Evolutionary conservation across 2,888 invertebrate genomes (phyloP), one percentile per base, ranked within the genome.

Genomic region (Salticus scenicus): DNA sequence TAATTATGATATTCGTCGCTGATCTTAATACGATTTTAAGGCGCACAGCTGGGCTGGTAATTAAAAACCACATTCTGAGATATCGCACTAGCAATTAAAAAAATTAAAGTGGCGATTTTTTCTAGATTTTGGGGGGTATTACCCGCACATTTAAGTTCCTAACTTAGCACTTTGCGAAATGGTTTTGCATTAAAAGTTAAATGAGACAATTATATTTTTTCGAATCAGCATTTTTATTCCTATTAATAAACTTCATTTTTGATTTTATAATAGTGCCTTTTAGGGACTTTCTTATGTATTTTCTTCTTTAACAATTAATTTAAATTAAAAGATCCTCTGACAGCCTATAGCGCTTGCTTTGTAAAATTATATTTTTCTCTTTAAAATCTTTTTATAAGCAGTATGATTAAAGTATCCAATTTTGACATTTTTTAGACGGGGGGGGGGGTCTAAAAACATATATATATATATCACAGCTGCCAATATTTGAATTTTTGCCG

Each of bases 1-100:
- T 66, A 66, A 66, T 66, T 66, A 66, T 66, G 66, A 73, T 30
- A 73, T 69, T 41, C 41, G 17, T 41, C 41, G 27, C 69, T 69
- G 27, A 14, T 69, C 27, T 41, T 41, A 69, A 69, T 69, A 41
- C 20, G 27, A 69, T 69, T 69, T 41, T 41, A 24, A 27, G 69
- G 14, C 14, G 69, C 27, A 41, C 69, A 69, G 41, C 69, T 69
- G 69, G 69, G 27, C 8, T 24, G 37, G 24, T 69, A 69, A 69
- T 69, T 69, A 69, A 69, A 67, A 69, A 41, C 31, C 37, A 41
- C 41, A 37, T 41, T 41, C 27, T 69, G 17, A 17, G 37, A 14
- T 24, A 69, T 41, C 31, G 63, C n/a, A 66, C 31, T 63, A n/a
- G 63, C 27, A 66, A 66, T 66, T 66, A 31, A 31, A 66, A 66